Percentiles rank a stretch among this genome's conserved stretches.
These are phyloP conservation scores for Perccottus glenii DNA, from an alignment of 2,113 vertebrate genomes.

Conservation along the genomic window DNA sequence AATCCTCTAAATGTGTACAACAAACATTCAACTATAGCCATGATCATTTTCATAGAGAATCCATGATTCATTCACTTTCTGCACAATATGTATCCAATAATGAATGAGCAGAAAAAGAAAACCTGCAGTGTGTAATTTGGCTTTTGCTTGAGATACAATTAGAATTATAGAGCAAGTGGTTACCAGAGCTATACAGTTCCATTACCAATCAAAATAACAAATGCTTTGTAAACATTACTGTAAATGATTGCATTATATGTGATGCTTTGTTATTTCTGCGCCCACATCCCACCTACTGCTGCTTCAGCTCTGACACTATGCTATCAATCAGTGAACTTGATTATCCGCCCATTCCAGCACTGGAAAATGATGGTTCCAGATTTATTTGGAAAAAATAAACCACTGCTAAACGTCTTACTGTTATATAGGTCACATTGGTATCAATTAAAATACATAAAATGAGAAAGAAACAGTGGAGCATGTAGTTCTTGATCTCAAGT, in stretches of 20 bases:
- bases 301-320: slow-evolving; percentile 33
- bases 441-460: not conserved
- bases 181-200: slow-evolving; percentile 1
- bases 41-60: slow-evolving; percentile 38
- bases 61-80: slow-evolving; percentile 18
- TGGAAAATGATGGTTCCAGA: slow-evolving; percentile 38
- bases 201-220: not conserved
- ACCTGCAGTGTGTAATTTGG: slow-evolving; percentile 2
- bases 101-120: slow-evolving; percentile 3
- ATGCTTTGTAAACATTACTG: slow-evolving; percentile 4
- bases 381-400: slow-evolving; percentile 39
- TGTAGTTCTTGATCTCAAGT: slow-evolving; percentile 34
- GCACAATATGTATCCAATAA: slow-evolving; percentile 17
- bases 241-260: slow-evolving; percentile 13
- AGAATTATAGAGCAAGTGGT: not conserved
- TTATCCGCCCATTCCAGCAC: slow-evolving; percentile 42
- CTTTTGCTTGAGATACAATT: slow-evolving; percentile 11
- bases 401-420: not conserved
- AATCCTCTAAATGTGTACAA: slow-evolving; percentile 60
- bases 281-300: slow-evolving; percentile 31
- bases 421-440: not conserved
- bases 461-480: not conserved
- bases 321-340: slow-evolving; percentile 52
- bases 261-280: slow-evolving; percentile 7
- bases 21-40: slow-evolving; percentile 59